Percentiles rank a stretch among this genome's conserved stretches.
These are phyloP conservation scores for Tanypteryx hageni DNA, from an alignment of 2,888 invertebrate genomes.

Conservation along the genomic window DNA sequence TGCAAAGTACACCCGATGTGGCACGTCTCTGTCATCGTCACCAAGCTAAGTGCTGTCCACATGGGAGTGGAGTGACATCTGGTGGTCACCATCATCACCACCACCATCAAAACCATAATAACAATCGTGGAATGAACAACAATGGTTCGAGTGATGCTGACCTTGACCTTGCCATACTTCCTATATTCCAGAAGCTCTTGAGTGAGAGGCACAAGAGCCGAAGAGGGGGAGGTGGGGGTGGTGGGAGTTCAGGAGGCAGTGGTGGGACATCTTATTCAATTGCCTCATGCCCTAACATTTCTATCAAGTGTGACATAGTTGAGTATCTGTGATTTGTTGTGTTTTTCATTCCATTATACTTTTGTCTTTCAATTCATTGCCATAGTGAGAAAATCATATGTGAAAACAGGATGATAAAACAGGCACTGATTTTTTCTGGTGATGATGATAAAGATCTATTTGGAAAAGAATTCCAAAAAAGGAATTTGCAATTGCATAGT, in stretches of 20 bases:
- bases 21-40: constrained; percentile 62
- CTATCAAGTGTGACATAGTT: constrained; percentile 96
- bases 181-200: constrained; percentile 94
- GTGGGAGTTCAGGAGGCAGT: constrained; percentile 82
- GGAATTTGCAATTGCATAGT: constrained; percentile 20
- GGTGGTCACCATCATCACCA: constrained; percentile 4
- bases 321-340: constrained; percentile 84
- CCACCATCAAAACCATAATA: constrained; percentile 66
- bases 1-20: constrained; percentile 51
- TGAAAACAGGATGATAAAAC: background rate
- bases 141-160: constrained; percentile 75
- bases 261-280: constrained; percentile 85
- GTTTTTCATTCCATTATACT: constrained; percentile 59
- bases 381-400: constrained; percentile 37
- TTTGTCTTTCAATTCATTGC: constrained; percentile 55
- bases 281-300: constrained; percentile 94
- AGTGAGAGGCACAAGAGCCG: constrained; percentile 86
- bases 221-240: constrained; percentile 82
- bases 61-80: constrained; percentile 75
- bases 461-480: background rate
- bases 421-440: background rate
- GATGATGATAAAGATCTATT: background rate
- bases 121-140: constrained; percentile 72
- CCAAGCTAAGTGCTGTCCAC: constrained; percentile 72
- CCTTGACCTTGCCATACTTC: constrained; percentile 87